Conservation (phyloP, 1,140 invertebrate species). For the Babylonia areolata region DNA sequence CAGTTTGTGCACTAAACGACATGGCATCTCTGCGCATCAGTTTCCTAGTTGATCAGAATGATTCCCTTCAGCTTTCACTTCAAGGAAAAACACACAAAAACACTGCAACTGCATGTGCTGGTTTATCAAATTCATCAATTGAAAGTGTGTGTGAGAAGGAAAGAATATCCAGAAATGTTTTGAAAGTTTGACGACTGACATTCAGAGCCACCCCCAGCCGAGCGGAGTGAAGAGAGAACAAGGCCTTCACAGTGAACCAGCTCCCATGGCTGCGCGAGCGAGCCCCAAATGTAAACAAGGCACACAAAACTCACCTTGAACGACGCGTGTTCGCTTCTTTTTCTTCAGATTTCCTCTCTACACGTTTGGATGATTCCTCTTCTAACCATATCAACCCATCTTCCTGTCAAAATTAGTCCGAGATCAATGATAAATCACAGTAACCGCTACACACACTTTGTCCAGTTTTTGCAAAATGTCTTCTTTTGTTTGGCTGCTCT, state of each 20-base stretch:
- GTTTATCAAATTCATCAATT: too few relatives aligned
- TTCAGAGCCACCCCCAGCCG: too few relatives aligned
- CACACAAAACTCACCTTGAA: not conserved
- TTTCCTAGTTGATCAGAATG: too few relatives aligned
- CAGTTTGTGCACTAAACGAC: too few relatives aligned
- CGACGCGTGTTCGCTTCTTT: not conserved
- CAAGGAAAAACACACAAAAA: too few relatives aligned
- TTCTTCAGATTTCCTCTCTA: not conserved
- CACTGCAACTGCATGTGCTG: too few relatives aligned
- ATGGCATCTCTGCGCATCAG: too few relatives aligned
- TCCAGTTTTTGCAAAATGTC: not conserved
- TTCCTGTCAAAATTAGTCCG: not conserved
- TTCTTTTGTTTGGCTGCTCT: not conserved
- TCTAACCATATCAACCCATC: not conserved
- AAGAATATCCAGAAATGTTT: too few relatives aligned
- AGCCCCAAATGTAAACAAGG: not conserved
- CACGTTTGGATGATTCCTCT: not conserved
- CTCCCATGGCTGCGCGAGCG: not conserved
- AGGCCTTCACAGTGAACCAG: not conserved
- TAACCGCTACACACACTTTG: not conserved
- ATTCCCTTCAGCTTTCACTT: too few relatives aligned
- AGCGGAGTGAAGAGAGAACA: not conserved
- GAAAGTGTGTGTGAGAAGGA: too few relatives aligned
- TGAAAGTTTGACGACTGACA: not conserved
- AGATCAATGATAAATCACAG: not conserved